Evolutionary conservation across 2,113 vertebrate genomes (phyloP), one percentile per base, ranked within the genome.

Genomic region (Ophiodon elongatus): DNA sequence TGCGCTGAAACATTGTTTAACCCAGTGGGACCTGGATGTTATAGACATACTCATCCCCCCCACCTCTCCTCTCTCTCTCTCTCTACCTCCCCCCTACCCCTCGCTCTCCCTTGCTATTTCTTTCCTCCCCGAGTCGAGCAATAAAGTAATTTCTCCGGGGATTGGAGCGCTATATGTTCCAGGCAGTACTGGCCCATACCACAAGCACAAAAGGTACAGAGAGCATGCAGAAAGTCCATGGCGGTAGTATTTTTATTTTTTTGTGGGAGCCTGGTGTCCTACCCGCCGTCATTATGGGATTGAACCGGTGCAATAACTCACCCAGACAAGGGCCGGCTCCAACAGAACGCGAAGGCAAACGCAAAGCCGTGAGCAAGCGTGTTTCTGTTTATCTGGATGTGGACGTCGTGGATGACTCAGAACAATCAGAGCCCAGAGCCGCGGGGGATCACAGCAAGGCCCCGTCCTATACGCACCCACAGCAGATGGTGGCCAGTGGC

Each of bases 401-500:
- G 83, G 86, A 76, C 75, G 85, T 27, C 79, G 82, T 67, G 66
- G 85, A 78, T 62, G 70, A 75, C 76, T 89, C 86, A 82, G 73
- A 86, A 73, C 78, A 86, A 81, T 87, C 80, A 82, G 69, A 88
- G 75, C 84, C 71, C 71, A 37, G 66, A 80, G 80, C 59, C 43
- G 68, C 35, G 59, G 81, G 65, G 92, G 80, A 77, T 65, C 62
- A 35, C 14, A 4, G 45, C 8, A 9, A 54, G 52, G n/a, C 23
- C 52, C 9, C 8, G 50, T 60, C 77, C 83, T 90, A 52, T 65
- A 79, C 69, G 82, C 76, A 70, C 79, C 65, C 66, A 6, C 39
- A 82, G 84, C 89, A 91, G 88, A 91, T 88, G 89, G 90, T 65
- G 66, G 79, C 84, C 88, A 33, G 73, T 73, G 74, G 83, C 71